Evolutionary conservation across 2,113 vertebrate genomes (phyloP), one percentile per base, ranked within the genome.

Genomic region (Copsychus sechellarum): DNA sequence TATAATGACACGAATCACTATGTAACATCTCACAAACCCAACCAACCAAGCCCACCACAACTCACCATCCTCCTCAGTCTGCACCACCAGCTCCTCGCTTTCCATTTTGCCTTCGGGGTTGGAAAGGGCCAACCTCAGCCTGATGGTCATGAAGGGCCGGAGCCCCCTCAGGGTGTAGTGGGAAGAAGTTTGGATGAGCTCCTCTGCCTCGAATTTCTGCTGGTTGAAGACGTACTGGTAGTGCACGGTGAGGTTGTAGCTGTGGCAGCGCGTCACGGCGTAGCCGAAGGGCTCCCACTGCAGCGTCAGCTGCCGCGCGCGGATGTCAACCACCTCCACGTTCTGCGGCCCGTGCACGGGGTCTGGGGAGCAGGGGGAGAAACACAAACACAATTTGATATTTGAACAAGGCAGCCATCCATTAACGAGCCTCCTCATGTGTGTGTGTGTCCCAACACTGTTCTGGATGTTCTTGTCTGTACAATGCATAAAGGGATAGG

Each of bases 221-320:
- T 99, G 99, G 97, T 99, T 99, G 95, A 99, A 99, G 54, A 98
- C 97, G 6, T 99, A 99, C 96, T 99, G 99, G 98, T 99, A 99
- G 96, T 99, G 99, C 42, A 99, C 99, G 0, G 99, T 99, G 94
- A 99, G 98, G 86, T 99, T 99, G 97, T 99, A 99, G 98, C 99
- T 99, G 97, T 99, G 99, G 94, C 99, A 99, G 77, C 99, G 99
- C 2, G 99, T 99, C 81, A 99, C 99, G 0, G 98, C 98, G 0
- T 99, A 99, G 34, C 99, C 99, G 12, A 99, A 99, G 28, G 99
- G 99, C 71, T 99, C 99, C 99, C 99, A 99, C 91, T 99, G 99
- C 66, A 99, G 95, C 1, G 99, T 99, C 96, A 99, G 98, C 98
- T 99, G 99, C 8, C 99, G 98, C 3, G 99, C 98, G 9, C 99